phyloP scores from a whole-genome alignment of 2,113 vertebrate genomes.

The Ictidomys tridecemlineatus region DNA sequence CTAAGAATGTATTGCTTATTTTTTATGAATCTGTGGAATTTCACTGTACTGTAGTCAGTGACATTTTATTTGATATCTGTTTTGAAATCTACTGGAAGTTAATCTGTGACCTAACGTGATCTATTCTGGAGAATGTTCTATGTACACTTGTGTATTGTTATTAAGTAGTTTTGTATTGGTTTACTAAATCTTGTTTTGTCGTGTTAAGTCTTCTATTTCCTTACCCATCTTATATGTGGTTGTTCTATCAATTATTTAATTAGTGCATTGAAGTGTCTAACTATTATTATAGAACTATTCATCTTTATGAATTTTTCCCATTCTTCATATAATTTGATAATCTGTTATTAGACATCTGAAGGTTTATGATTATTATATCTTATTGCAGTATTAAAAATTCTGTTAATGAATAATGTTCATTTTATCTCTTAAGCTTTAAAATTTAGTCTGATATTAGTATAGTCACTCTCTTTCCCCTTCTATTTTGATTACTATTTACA shows the following conservation, averaged over 20 bases:
- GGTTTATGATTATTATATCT: not conserved
- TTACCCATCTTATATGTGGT: not conserved
- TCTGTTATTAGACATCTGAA: not conserved
- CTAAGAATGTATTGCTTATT: not conserved
- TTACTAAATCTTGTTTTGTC: not conserved
- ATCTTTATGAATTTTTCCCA: not conserved
- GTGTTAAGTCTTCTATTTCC: not conserved
- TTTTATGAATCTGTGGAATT: not conserved
- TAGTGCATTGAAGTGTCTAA: not conserved
- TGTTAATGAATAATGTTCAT: not conserved
- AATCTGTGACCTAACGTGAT: not conserved
- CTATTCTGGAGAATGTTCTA: not conserved
- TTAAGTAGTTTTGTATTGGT: not conserved
- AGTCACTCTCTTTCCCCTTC: not conserved
- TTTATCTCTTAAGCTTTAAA: not conserved
- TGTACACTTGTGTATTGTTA: not conserved
- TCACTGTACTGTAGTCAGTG: not conserved
- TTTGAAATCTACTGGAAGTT: not conserved
- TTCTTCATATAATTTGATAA: not conserved
- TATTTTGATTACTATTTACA: not conserved
- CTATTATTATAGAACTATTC: not conserved
- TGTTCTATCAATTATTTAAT: not conserved
- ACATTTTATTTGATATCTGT: not conserved
- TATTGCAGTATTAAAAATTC: not conserved
- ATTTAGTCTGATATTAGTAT: conserved; percentile 4